Evolutionary conservation across 2,888 invertebrate genomes (phyloP), one percentile per base, ranked within the genome.

Genomic region (Drosophila parthenogenetica): DNA sequence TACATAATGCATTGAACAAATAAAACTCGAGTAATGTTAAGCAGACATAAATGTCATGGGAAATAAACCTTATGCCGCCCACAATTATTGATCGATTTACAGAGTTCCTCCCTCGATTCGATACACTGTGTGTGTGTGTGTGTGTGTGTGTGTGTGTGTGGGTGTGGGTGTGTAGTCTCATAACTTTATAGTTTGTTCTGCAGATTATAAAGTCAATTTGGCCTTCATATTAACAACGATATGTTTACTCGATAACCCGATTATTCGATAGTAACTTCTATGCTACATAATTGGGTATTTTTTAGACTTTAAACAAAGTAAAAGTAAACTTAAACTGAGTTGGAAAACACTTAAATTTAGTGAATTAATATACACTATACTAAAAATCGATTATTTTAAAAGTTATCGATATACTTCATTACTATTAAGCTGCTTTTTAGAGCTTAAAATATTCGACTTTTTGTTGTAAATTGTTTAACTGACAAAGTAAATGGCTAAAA

Each of bases 21-120:
- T 54, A 43, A 43, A 43, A 35, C 14, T 5, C 19, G 14, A 14
- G n/a, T n/a, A 43, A 32, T n/a, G 53, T 25, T 32, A 32, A 42
- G 17, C 42, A 32, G 42, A 54, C n/a, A 54, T 42, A 42, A 54
- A 29, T 54, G 54, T 19, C 54, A 19, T 55, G 54, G 54, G 54
- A 55, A 55, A 19, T 43, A 43, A 32, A 43, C 54, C 54, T 43
- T 43, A 54, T 54, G 54, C 43, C 54, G 42, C 17, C 43, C 35
- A 43, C 32, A 55, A 7, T 43, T 55, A 55, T 55, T 43, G 54
- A 55, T 55, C 11, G 54, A 43, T 43, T 43, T 32, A 19, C 5
- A 37, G 10, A 29, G 35, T 43, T 43, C 35, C 54, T 45, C 54
- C 54, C 54, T 11, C 32, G 32, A 19, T 54, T 54, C 17, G 35